Evolutionary conservation across 64 coral and sea anemone species (phyloP).

Genomic region (Porites lutea): DNA sequence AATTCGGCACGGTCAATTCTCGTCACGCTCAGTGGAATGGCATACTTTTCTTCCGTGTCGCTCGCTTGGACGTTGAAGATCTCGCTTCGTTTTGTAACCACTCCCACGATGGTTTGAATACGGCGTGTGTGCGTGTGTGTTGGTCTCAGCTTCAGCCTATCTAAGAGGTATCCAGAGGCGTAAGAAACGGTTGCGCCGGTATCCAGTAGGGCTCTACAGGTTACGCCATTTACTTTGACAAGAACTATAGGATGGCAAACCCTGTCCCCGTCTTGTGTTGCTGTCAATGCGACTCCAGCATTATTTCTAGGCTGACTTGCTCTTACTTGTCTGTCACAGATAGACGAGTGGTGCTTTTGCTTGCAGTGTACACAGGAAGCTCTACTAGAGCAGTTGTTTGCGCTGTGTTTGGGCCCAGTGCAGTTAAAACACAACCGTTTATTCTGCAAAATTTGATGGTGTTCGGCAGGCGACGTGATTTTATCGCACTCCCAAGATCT

Average conservation of each 20-base stretch:
- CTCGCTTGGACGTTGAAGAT: slow-evolving; percentile 13
- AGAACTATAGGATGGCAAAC: slow-evolving; percentile 40
- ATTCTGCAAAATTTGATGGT: slow-evolving; percentile 2
- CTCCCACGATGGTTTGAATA: slow-evolving; percentile 31
- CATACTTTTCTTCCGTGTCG: slow-evolving; percentile 11
- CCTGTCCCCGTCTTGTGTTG: slow-evolving; percentile 7
- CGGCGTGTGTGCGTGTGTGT: neutral
- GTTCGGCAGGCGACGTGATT: slow-evolving; percentile 2
- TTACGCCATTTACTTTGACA: too few relatives aligned
- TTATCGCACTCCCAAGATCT: slow-evolving; percentile 13
- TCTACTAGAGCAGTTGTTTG: slow-evolving; percentile 17
- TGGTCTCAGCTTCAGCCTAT: neutral
- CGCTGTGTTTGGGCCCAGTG: slow-evolving; percentile 11
- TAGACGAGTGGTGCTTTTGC: slow-evolving; percentile 43
- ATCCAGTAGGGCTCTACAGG: slow-evolving; percentile 16
- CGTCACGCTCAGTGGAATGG: slow-evolving; percentile 18
- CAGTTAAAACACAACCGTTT: slow-evolving; percentile 8
- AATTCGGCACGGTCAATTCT: neutral
- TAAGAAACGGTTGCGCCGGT: slow-evolving; percentile 27
- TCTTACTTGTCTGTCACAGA: slow-evolving; percentile 30
- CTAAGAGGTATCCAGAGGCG: slow-evolving; percentile 6
- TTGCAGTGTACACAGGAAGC: slow-evolving; percentile 28
- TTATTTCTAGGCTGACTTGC: neutral
- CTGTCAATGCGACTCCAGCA: slow-evolving; percentile 15
- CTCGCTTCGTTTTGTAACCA: slow-evolving; percentile 3